phyloP scores from a whole-genome alignment of 1,140 invertebrate genomes.

The Hyles euphorbiae region DNA sequence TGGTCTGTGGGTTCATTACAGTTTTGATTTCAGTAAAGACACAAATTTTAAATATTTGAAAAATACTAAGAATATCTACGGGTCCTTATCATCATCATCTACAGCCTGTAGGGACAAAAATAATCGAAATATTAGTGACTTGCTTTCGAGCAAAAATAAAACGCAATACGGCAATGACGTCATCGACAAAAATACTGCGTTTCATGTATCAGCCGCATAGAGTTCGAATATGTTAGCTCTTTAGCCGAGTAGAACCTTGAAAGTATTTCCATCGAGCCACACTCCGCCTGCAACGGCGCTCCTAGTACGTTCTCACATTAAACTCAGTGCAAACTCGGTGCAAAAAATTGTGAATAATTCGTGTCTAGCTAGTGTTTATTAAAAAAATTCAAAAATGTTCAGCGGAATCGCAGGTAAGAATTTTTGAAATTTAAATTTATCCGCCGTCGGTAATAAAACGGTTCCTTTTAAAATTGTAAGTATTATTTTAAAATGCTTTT shows the following conservation, averaged over 20 bases:
- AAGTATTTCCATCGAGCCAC: slow-evolving; percentile 29
- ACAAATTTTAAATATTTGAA: too few species aligned
- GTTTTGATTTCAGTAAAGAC: too few species aligned
- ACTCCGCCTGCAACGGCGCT: slow-evolving; percentile 18
- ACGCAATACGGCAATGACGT: slow-evolving; percentile 48
- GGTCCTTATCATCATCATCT: too few species aligned
- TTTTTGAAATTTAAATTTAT: slow-evolving; percentile 5
- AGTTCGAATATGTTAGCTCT: slow-evolving; percentile 14
- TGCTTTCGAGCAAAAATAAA: slow-evolving; percentile 24
- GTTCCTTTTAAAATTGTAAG: slow-evolving; percentile 1
- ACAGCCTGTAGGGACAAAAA: too few species aligned
- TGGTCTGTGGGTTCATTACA: background rate
- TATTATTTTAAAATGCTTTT: slow-evolving; percentile 1
- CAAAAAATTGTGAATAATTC: slow-evolving; percentile 4
- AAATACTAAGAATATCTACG: too few species aligned
- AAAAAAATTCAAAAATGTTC: slow-evolving; percentile 57
- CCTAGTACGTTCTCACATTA: slow-evolving; percentile 16
- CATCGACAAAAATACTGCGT: slow-evolving; percentile 57
- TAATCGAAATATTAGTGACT: too few species aligned
- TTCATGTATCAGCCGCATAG: slow-evolving; percentile 30
- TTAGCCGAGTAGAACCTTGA: slow-evolving; percentile 33
- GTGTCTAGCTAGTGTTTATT: slow-evolving; percentile 21
- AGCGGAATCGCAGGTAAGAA: slow-evolving; percentile 65
- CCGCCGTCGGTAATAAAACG: background rate
- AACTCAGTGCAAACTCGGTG: slow-evolving; percentile 16